Evolutionary conservation across 2,888 invertebrate genomes (phyloP), one percentile per base, ranked within the genome.

Genomic region (Beris morrisii): DNA sequence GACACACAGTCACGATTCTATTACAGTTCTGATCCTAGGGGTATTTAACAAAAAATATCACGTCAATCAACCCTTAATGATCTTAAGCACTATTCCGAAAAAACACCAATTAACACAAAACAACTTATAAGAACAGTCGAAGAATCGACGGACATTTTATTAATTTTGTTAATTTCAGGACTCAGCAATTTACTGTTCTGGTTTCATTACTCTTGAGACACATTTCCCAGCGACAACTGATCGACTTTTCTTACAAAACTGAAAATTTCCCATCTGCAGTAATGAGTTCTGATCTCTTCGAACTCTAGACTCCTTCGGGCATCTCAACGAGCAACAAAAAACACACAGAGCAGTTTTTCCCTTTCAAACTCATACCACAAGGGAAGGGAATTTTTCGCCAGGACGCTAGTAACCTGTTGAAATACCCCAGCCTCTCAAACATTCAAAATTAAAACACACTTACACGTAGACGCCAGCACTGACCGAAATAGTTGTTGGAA

Each of bases 361-460:
- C 50, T 50, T 31, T 31, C n/a, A 32, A 32, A 5, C 38, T 38
- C 38, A 38, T 38, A 38, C 2, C 7, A n/a, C 22, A 1, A 22
- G 22, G 22, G 22, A 22, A 22, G 9, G 28, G 31, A 48, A 12
- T 61, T 61, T 61, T 61, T 52, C 38, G 52, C 22, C 11, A 13
- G 61, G 11, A 28, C 22, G 13, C 59, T 65, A 48, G 50, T 67
- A 59, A 67, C 67, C 67, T 67, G 67, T 65, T 67, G 67, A 64
- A 54, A 67, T 65, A 59, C 38, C 59, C 46, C 45, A 38, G 45
- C 31, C 13, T 57, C 46, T 11, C 7, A 46, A n/a, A 31, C 46
- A 22, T 28, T 43, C 61, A 5, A 38, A 43, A 50, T 32, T 52
- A 50, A 61, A 50, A 38, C 32, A 52, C 15, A n/a, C 11, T 12